Base-by-base conservation (phyloP, 2,113 vertebrate species). In the Orcinus orca region DNA sequence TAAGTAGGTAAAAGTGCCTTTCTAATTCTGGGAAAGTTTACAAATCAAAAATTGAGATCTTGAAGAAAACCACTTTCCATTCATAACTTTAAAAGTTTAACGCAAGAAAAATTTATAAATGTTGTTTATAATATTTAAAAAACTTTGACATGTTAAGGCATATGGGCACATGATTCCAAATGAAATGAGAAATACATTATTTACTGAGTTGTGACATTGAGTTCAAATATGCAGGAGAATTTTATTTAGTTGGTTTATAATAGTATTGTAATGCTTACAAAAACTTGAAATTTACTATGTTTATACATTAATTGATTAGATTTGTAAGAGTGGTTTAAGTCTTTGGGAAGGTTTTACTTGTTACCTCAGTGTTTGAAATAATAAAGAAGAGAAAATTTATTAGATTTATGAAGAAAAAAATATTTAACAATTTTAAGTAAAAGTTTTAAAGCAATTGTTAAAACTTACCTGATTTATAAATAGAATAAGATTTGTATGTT, bases 181-280 rank as follows among this genome's bases (percentile, higher is more conserved):
- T 71, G n/a, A 95, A 97, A 84, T 82, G 47, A 96, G 11, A 83
- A 86, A 82, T 85, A 18, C 80, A 76, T 77, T 76, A 80, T 11
- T 76, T 85, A 74, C 11, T 65, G 53, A 60, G 31, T 33, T 90
- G 33, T 82, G 21, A 58, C 33, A 82, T 71, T 90, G 84, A 84
- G n/a, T 74, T 74, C 20, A 47, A 77, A 44, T 65, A 44, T 8
- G 23, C 21, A 50, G 33, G 36, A 90, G 17, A 88, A 89, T 92
- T 96, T 77, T 67, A 92, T 58, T 91, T 89, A n/a, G 18, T 68
- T 73, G 44, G 33, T 65, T 86, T 76, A 79, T 15, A 81, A 53
- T 50, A 86, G 20, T 65, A 91, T 44, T 44, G 9, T 47, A 65
- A 80, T 44, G 7, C 4, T 58, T 88, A 53, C 60, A 31, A 94